Evolutionary conservation across 1,140 invertebrate species (phyloP).

Genomic region (Trissolcus basalis): DNA sequence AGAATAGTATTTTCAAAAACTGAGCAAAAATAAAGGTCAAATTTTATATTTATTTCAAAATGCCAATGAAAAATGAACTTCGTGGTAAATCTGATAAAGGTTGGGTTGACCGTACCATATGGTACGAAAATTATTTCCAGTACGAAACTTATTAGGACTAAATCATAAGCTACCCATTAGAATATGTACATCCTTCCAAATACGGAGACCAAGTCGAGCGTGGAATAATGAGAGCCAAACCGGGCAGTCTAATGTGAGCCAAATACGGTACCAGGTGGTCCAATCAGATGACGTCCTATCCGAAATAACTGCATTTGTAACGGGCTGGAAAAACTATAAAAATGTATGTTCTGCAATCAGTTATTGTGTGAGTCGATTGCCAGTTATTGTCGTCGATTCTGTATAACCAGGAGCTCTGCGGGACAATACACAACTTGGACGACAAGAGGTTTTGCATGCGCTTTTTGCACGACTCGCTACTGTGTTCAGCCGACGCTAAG

Average conservation of each 20-base stretch:
- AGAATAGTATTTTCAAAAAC: too few species aligned
- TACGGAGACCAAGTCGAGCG: not conserved
- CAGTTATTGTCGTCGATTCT: constrained; percentile 25
- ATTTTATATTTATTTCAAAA: too few species aligned
- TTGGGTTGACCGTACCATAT: not conserved
- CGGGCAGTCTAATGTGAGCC: constrained; percentile 21
- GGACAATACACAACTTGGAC: constrained; percentile 13
- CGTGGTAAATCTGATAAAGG: too few species aligned
- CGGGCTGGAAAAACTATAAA: constrained; percentile 19
- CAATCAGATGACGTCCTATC: constrained; percentile 33
- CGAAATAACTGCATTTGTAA: constrained; percentile 46
- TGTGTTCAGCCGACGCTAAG: constrained; percentile 42
- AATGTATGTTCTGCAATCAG: constrained; percentile 22
- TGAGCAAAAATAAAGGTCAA: not conserved
- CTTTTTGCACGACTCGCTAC: constrained; percentile 28
- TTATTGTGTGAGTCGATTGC: constrained; percentile 33
- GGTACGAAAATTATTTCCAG: not conserved
- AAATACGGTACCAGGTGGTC: constrained; percentile 28
- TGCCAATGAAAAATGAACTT: too few species aligned
- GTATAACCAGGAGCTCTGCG: constrained; percentile 31
- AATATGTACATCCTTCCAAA: constrained; percentile 14
- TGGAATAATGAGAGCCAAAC: constrained; percentile 31
- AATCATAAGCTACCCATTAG: constrained; percentile 1
- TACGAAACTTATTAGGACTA: constrained; percentile 9
- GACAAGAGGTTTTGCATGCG: constrained; percentile 19